A percentile compares a stretch with the other conserved stretches of the same genome.
phyloP scores from a whole-genome alignment of 2,113 vertebrate genomes.

The Amphiprion percula region DNA sequence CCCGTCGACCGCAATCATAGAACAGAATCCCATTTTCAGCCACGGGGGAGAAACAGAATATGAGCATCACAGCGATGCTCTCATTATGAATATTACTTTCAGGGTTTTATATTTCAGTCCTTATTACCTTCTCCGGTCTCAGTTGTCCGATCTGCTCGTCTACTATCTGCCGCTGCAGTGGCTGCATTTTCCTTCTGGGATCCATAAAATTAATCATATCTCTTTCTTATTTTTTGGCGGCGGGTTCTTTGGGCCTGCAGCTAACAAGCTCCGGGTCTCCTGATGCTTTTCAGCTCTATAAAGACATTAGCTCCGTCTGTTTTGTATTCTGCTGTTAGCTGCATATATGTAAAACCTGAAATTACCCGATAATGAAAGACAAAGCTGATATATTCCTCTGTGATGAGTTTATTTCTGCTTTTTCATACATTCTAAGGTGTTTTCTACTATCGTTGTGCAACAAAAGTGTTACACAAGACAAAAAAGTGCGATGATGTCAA shows the following conservation, averaged over 20 bases:
- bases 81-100: slow-evolving; percentile 44
- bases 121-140: slow-evolving; percentile 47
- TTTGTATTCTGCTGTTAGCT: too few relatives aligned
- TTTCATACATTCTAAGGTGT: too few relatives aligned
- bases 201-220: slow-evolving; percentile 57
- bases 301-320: too few relatives aligned
- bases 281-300: too few relatives aligned
- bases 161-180: slow-evolving; percentile 15
- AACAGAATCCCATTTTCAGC: slow-evolving; percentile 15
- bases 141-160: slow-evolving; percentile 17
- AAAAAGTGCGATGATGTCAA: too few relatives aligned
- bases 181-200: slow-evolving; percentile 52
- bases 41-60: slow-evolving; percentile 6
- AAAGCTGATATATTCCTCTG: too few relatives aligned
- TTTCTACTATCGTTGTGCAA: too few relatives aligned
- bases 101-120: slow-evolving; percentile 40
- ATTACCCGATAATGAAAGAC: too few relatives aligned
- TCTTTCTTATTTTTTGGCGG: slow-evolving; percentile 27
- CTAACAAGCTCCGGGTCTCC: slow-evolving; percentile 19
- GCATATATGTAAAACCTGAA: too few relatives aligned
- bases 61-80: slow-evolving; percentile 5
- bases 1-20: slow-evolving; percentile 8
- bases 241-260: not conserved
- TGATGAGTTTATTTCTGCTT: too few relatives aligned
- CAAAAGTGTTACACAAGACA: too few relatives aligned